Percentiles rank a stretch among this genome's conserved stretches.
Evolutionary conservation across 2,888 invertebrate genomes (phyloP).

Genomic region (Noctua pronuba): DNA sequence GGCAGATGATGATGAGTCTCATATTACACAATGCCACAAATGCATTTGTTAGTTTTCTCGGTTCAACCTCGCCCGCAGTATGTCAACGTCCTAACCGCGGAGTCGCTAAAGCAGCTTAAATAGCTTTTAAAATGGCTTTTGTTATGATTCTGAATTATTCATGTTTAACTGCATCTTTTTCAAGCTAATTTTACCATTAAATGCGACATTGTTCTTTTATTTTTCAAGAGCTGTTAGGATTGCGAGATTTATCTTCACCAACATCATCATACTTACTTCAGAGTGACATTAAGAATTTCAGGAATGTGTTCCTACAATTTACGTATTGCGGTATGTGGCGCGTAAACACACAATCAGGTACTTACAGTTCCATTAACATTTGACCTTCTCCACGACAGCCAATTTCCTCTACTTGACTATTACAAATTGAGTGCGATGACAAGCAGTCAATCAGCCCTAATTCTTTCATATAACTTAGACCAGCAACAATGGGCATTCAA

Average conservation of each 20-base stretch:
- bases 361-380: conserved; percentile 3
- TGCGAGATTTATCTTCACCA: neutral
- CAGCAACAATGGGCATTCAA: conserved; percentile 26
- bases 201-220: neutral
- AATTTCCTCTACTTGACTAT: conserved; percentile 40
- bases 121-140: conserved; percentile 29
- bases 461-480: neutral
- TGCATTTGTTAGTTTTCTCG: conserved; percentile 15
- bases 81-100: conserved; percentile 22
- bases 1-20: too few relatives aligned
- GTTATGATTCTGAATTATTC: conserved; percentile 37
- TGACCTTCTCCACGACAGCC: conserved; percentile 13
- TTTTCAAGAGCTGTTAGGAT: neutral
- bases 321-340: neutral
- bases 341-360: neutral
- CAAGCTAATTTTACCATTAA: neutral
- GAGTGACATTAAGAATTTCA: neutral
- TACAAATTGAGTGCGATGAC: conserved; percentile 50
- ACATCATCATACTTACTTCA: neutral
- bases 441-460: conserved; percentile 28
- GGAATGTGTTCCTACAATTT: neutral
- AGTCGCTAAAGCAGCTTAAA: conserved; percentile 29
- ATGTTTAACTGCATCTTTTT: conserved; percentile 20
- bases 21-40: conserved; percentile 5
- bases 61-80: conserved; percentile 29